These are phyloP conservation scores for Desoria tigrina DNA, from an alignment of 2,888 invertebrate genomes.

Conservation along the genomic window DNA sequence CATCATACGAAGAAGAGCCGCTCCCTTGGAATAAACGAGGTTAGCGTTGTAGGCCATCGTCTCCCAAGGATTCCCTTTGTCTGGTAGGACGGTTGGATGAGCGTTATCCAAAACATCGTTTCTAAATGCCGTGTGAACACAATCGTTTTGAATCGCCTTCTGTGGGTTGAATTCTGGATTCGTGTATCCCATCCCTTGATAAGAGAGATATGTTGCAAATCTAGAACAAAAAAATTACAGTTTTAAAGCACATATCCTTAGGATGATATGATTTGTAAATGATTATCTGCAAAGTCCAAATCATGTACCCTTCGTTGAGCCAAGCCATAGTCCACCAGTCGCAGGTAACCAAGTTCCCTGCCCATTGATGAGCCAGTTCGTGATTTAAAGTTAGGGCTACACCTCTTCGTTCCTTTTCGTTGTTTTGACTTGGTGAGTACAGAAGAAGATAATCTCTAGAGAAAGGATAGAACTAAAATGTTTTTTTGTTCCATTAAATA, in stretches of 20 bases:
- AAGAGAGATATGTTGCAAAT: constrained; percentile 72
- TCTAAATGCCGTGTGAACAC: constrained; percentile 42
- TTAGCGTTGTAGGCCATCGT: constrained; percentile 39
- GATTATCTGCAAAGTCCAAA: not conserved
- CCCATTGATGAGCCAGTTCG: constrained; percentile 62
- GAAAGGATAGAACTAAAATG: not conserved
- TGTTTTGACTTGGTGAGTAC: constrained; percentile 26
- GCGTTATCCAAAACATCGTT: constrained; percentile 33
- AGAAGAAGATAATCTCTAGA: constrained; percentile 30
- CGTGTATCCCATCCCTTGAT: constrained; percentile 63
- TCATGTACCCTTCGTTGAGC: constrained; percentile 5
- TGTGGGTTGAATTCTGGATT: constrained; percentile 43
- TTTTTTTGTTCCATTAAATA: not conserved
- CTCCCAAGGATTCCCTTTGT: constrained; percentile 44
- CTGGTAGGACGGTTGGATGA: constrained; percentile 41
- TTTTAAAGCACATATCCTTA: not conserved
- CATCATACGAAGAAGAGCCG: constrained; percentile 64
- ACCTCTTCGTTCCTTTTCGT: constrained; percentile 36
- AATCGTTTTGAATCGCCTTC: constrained; percentile 37
- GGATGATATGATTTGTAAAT: not conserved
- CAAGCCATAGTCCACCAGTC: constrained; percentile 56
- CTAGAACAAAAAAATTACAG: constrained; percentile 54
- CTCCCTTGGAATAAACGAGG: constrained; percentile 56
- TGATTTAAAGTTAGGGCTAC: constrained; percentile 59
- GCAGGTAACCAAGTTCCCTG: constrained; percentile 54